phyloP scores from a whole-genome alignment of 1,140 invertebrate species.

The Venturia canescens region DNA sequence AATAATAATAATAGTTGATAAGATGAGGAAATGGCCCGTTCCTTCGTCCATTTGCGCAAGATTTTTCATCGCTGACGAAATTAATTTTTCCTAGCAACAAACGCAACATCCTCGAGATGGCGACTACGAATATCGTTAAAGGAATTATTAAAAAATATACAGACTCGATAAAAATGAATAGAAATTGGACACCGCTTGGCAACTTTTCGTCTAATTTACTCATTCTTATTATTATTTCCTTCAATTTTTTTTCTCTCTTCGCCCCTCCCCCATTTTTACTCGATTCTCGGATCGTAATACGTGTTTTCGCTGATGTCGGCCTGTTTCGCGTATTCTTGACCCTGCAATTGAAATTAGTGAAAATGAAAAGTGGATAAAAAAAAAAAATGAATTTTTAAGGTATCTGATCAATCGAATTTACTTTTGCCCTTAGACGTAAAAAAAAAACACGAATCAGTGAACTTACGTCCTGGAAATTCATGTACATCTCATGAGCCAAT shows the following conservation, averaged over 20 bases:
- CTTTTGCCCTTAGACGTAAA: background rate
- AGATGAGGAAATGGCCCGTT: background rate
- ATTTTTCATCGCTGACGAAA: background rate
- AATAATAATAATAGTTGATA: background rate
- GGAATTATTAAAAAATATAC: conserved; percentile 7
- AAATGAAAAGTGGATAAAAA: background rate
- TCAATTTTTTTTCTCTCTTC: conserved; percentile 21
- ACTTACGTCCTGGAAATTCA: conserved; percentile 73
- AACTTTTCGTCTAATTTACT: background rate
- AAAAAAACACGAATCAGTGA: conserved; percentile 9
- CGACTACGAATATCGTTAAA: background rate
- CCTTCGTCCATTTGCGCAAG: background rate
- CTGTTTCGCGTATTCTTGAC: conserved; percentile 60
- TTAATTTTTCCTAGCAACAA: too few relatives aligned
- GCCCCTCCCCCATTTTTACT: conserved; percentile 20
- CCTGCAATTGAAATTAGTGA: conserved; percentile 53
- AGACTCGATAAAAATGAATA: background rate
- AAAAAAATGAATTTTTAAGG: background rate
- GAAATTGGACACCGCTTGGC: background rate
- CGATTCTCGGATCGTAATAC: conserved; percentile 41
- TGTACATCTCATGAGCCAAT: conserved; percentile 74
- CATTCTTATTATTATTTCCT: background rate
- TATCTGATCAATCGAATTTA: too few relatives aligned
- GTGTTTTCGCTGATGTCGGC: conserved; percentile 57
- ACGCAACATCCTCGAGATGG: background rate